Conservation (phyloP, 1,140 invertebrate genomes). For the honey bee (Apis mellifera) region DNA sequence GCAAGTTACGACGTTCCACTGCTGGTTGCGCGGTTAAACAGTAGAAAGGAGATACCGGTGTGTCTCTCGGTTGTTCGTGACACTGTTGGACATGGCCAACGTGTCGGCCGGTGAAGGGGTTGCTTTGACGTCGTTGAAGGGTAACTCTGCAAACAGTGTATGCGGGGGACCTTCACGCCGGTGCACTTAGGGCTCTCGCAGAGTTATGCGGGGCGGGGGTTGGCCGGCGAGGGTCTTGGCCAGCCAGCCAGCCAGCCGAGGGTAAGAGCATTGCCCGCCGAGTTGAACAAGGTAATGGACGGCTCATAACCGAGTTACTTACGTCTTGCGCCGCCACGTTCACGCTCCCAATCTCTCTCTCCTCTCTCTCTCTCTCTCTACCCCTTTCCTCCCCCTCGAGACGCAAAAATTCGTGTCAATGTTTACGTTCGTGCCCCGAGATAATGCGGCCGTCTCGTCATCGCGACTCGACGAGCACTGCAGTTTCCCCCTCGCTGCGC, state of each 20-base stretch:
- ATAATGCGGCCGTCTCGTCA: conserved; percentile 41
- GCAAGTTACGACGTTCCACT: not conserved
- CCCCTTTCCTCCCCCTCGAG: not conserved
- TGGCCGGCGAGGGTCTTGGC: conserved; percentile 18
- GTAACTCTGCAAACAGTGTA: conserved; percentile 63
- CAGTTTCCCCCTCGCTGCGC: not conserved
- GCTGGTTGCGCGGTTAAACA: not conserved
- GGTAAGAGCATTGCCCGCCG: conserved; percentile 53
- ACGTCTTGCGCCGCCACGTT: conserved; percentile 45
- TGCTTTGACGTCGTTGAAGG: conserved; percentile 60
- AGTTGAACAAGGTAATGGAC: conserved; percentile 68
- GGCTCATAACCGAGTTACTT: conserved; percentile 68
- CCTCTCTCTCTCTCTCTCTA: too few species aligned
- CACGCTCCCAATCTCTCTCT: not conserved
- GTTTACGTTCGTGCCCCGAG: conserved; percentile 36
- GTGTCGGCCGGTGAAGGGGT: conserved; percentile 34
- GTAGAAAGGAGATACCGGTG: not conserved
- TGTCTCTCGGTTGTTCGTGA: conserved; percentile 43
- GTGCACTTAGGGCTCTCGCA: conserved; percentile 60
- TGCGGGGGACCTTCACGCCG: conserved; percentile 56
- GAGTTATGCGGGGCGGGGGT: conserved; percentile 49
- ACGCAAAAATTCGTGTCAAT: conserved; percentile 60
- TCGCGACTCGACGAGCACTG: not conserved
- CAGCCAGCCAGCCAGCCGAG: conserved; percentile 20
- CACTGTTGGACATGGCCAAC: conserved; percentile 37